Evolutionary conservation across 2,113 vertebrate genomes (phyloP).

Genomic region (Megaceryle maxima): DNA sequence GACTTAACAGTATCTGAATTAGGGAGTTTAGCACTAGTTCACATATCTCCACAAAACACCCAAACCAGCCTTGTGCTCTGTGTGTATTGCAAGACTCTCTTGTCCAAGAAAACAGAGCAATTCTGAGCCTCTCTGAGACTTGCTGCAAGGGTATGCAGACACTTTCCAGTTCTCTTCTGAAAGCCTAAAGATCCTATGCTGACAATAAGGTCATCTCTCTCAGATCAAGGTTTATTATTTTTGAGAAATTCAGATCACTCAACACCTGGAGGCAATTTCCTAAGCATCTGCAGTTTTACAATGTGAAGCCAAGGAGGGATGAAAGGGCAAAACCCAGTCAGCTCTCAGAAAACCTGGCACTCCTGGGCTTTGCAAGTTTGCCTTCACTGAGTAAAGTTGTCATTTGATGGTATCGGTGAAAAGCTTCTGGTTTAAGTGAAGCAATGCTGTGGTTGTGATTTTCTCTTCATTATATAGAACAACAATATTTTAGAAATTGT

Average conservation of each 20-base stretch:
- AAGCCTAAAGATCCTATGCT: background rate
- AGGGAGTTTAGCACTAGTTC: background rate
- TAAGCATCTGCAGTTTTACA: conserved; percentile 63
- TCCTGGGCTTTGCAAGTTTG: background rate
- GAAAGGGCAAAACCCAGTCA: conserved; percentile 36
- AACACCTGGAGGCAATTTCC: conserved; percentile 61
- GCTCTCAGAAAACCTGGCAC: conserved; percentile 3
- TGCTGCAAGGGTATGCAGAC: background rate
- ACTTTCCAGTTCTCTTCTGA: background rate
- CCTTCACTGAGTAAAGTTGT: background rate
- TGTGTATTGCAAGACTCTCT: background rate
- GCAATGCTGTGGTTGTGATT: background rate
- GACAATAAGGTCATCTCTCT: conserved; percentile 31
- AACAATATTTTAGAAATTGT: background rate
- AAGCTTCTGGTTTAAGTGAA: background rate
- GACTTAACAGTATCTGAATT: background rate
- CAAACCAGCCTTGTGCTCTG: background rate
- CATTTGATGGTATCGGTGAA: background rate
- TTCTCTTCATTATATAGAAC: background rate
- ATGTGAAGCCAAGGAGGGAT: conserved; percentile 37
- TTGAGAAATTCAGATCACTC: conserved; percentile 37
- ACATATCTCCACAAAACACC: background rate
- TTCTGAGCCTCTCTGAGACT: background rate
- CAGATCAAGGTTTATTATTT: conserved; percentile 50
- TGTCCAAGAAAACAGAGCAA: background rate